These are phyloP conservation scores for Pelodiscus sinensis DNA, from an alignment of 2,113 vertebrate genomes.

Conservation along the genomic window DNA sequence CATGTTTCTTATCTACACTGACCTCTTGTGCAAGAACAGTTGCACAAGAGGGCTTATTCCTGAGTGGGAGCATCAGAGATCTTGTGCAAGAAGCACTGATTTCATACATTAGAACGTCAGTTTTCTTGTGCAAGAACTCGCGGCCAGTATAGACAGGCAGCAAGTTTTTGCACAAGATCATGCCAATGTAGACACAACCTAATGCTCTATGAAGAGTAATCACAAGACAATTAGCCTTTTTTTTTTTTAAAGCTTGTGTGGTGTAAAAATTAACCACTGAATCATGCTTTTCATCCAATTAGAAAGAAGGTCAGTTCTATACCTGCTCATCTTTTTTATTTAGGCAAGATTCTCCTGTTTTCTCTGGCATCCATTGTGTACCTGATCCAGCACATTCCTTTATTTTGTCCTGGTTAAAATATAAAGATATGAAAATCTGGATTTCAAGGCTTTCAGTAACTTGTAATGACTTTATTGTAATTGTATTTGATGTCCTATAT, in stretches of 20 bases:
- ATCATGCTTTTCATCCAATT: constrained; percentile 56
- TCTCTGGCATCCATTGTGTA: constrained; percentile 37
- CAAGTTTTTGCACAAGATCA: too few species aligned
- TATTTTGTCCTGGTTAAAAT: constrained; percentile 7
- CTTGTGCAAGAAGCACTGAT: too few species aligned
- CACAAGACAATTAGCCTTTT: constrained; percentile 31
- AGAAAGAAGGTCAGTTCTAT: constrained; percentile 60
- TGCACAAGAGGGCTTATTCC: too few species aligned
- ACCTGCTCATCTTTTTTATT: constrained; percentile 43
- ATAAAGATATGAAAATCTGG: not conserved
- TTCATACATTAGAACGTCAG: too few species aligned
- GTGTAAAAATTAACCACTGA: constrained; percentile 57
- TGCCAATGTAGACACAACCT: not conserved
- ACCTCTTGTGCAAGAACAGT: too few species aligned
- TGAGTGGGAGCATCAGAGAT: too few species aligned
- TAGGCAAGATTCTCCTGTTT: constrained; percentile 56
- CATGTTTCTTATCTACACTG: too few species aligned
- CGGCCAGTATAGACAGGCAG: too few species aligned
- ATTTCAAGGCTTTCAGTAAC: not conserved
- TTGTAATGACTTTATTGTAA: constrained; percentile 17
- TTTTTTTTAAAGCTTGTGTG: constrained; percentile 8
- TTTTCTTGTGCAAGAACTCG: too few species aligned
- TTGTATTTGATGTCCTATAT: not conserved
- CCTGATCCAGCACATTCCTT: not conserved
- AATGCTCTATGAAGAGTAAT: not conserved